Evolutionary conservation across 2,888 invertebrate species (phyloP).

Genomic region (Fabriciana adippe): DNA sequence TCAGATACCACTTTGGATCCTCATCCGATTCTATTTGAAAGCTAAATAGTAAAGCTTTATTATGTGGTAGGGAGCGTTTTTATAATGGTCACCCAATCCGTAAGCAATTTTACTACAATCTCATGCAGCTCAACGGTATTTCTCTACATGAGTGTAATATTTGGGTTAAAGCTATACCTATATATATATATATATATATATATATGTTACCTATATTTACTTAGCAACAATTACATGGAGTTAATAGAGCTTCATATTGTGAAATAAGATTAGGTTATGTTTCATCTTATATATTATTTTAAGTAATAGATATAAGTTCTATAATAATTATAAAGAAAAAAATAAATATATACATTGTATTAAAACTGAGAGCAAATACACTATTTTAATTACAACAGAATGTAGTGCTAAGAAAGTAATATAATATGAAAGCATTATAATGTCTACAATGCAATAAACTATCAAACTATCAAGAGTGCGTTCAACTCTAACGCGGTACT

Average conservation of each 20-base stretch:
- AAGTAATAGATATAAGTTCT: too few species aligned
- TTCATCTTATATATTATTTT: too few species aligned
- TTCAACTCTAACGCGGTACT: conserved; percentile 79
- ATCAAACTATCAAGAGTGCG: conserved; percentile 76
- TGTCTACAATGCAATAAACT: conserved; percentile 63
- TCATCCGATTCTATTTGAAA: conserved; percentile 68
- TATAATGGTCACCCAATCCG: conserved; percentile 52
- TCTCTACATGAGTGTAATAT: not conserved
- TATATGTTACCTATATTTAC: too few species aligned
- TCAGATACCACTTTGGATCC: conserved; percentile 65
- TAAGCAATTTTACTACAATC: conserved; percentile 38
- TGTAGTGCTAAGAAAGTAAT: conserved; percentile 36
- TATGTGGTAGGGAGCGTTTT: conserved; percentile 63
- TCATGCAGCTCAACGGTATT: not conserved
- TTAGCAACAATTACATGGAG: too few species aligned
- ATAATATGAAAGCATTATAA: conserved; percentile 48
- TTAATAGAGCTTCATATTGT: not conserved
- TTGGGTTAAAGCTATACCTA: not conserved
- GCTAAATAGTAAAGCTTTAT: conserved; percentile 70
- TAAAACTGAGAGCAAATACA: not conserved
- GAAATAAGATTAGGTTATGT: too few species aligned
- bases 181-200: too few species aligned
- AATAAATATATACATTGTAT: not conserved
- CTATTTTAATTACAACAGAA: conserved; percentile 14
- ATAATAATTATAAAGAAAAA: not conserved